These are phyloP conservation scores for Caligus rogercresseyi DNA, from an alignment of 1,140 invertebrate genomes.

Conservation along the genomic window DNA sequence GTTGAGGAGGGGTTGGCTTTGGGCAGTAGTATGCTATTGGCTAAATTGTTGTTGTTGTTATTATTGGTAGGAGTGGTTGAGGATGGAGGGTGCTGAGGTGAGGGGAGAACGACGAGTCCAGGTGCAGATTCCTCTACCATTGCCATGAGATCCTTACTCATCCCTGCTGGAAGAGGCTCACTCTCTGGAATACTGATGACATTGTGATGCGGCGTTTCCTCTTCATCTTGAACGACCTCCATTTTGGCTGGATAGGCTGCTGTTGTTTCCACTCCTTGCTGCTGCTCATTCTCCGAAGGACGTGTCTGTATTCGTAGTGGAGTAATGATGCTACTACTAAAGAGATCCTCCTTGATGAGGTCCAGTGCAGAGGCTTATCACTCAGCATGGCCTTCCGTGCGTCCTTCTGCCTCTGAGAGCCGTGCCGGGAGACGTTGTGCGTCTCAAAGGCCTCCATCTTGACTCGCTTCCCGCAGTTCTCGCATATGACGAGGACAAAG, in stretches of 20 bases:
- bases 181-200: slow-evolving; percentile 20
- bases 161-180: slow-evolving; percentile 2
- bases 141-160: slow-evolving; percentile 13
- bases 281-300: neutral
- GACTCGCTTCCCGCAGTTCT: neutral
- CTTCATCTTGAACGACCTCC: neutral
- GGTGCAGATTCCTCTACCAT: neutral
- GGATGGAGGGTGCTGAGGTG: neutral
- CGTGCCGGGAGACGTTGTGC: neutral
- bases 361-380: neutral
- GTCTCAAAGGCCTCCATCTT: slow-evolving; percentile 15
- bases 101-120: neutral
- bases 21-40: neutral
- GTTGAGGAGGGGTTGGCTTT: neutral
- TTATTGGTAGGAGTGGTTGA: no score
- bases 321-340: neutral
- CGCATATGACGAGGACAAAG: slow-evolving; percentile 10
- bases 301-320: neutral
- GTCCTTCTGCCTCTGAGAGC: neutral
- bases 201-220: slow-evolving; percentile 8
- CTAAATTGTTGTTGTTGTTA: no score
- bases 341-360: neutral
- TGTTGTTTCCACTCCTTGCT: no score
- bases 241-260: neutral
- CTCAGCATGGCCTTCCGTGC: neutral